A percentile compares a stretch with the other conserved stretches of the same genome.
Conservation (phyloP, 2,888 invertebrate species). For the Rhorus exstirpatorius region DNA sequence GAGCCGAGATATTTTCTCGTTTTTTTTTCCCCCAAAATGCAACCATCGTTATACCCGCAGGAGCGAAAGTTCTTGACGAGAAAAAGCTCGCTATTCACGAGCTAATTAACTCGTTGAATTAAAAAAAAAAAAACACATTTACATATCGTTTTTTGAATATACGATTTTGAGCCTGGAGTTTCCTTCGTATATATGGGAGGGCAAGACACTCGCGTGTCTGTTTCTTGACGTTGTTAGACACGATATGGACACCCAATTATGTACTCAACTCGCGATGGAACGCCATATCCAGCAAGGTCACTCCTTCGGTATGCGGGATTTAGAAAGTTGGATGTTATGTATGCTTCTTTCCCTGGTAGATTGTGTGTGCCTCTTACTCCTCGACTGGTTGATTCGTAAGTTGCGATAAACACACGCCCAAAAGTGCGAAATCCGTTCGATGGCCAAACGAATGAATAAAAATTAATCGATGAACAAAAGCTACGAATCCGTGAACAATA, state of each 20-base stretch:
- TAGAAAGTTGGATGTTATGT: slow-evolving; percentile 68
- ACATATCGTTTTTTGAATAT: slow-evolving; percentile 25
- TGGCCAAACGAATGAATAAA: too few species aligned
- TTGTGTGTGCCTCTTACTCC: slow-evolving; percentile 9
- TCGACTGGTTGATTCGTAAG: background rate
- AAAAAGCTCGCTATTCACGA: slow-evolving; percentile 2
- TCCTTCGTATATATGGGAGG: background rate
- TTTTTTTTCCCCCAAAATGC: slow-evolving; percentile 47
- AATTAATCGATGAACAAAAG: too few species aligned
- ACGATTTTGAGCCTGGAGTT: slow-evolving; percentile 22
- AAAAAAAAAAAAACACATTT: background rate
- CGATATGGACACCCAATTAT: slow-evolving; percentile 57
- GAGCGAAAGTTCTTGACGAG: background rate
- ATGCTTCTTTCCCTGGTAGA: slow-evolving; percentile 12
- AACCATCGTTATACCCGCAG: slow-evolving; percentile 23
- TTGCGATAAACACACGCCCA: slow-evolving; percentile 42
- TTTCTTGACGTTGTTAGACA: slow-evolving; percentile 41
- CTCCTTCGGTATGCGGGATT: slow-evolving; percentile 66
- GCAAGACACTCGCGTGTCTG: slow-evolving; percentile 42
- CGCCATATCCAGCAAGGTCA: slow-evolving; percentile 68
- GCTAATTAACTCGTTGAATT: slow-evolving; percentile 31
- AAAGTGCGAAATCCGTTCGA: background rate
- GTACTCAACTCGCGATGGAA: slow-evolving; percentile 53
- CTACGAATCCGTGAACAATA: too few species aligned
- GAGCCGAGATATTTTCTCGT: slow-evolving; percentile 16